These are phyloP conservation scores for Forficula auricularia DNA, from an alignment of 1,140 invertebrate genomes.

Conservation along the genomic window DNA sequence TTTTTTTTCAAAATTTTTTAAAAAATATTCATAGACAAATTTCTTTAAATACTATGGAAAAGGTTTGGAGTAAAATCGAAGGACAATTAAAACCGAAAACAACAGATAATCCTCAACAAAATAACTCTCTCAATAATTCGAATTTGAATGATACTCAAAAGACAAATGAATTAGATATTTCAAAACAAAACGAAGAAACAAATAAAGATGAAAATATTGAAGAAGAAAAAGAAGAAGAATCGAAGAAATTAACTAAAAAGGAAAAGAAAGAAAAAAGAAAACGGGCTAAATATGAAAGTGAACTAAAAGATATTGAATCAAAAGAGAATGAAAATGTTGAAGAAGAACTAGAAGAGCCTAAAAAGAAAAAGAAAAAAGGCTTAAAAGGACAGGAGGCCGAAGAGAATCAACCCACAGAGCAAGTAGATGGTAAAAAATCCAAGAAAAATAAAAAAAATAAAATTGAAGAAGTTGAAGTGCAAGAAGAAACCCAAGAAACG, in stretches of 20 bases:
- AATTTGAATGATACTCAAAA: too few species aligned
- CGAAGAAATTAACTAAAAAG: too few species aligned
- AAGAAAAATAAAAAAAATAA: conserved; percentile 14
- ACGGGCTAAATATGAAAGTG: conserved; percentile 12
- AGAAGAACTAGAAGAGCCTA: too few species aligned
- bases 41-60: conserved; percentile 35
- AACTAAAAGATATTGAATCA: conserved; percentile 35
- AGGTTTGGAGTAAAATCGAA: conserved; percentile 51
- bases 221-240: too few species aligned
- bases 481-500: conserved; percentile 6
- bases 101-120: too few species aligned
- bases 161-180: too few species aligned
- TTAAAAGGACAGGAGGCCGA: too few species aligned
- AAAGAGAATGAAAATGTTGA: conserved; percentile 4
- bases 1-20: conserved; percentile 39
- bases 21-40: conserved; percentile 36
- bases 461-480: conserved; percentile 13
- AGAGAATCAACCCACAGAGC: conserved; percentile 10
- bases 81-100: conserved; percentile 14
- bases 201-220: too few species aligned
- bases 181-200: too few species aligned
- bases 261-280: too few species aligned
- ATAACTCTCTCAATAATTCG: too few species aligned
- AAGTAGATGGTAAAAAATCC: conserved; percentile 18
- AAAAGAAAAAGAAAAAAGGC: too few species aligned